Evolutionary conservation across 92 coral and sea anemone genomes (phyloP).

Genomic region (Epizoanthus stellaris): DNA sequence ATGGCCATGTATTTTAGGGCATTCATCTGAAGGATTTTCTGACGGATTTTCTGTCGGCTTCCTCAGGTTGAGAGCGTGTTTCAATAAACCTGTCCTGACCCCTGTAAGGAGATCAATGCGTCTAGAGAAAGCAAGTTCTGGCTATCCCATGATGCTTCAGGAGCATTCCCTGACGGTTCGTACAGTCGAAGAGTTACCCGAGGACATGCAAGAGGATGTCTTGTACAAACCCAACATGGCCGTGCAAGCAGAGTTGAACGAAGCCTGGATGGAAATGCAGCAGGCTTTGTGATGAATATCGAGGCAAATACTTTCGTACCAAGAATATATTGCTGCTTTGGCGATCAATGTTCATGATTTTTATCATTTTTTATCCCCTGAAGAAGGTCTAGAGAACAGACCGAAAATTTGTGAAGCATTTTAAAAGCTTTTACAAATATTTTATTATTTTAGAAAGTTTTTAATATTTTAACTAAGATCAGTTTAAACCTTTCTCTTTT

Average conservation of each 20-base stretch:
- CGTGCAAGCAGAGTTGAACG: constrained; percentile 68
- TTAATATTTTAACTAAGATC: no score
- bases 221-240: constrained; percentile 82
- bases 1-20: neutral
- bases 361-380: no score
- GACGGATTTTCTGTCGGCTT: neutral
- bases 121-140: constrained; percentile 64
- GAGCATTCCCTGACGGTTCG: constrained; percentile 73
- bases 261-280: constrained; percentile 73
- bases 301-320: neutral
- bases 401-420: no score
- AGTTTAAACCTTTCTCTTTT: no score
- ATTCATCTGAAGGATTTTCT: neutral
- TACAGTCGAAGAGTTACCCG: constrained; percentile 67
- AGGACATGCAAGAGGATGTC: constrained; percentile 60
- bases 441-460: no score
- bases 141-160: constrained; percentile 69
- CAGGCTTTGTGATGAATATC: neutral
- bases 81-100: constrained; percentile 67
- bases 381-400: no score
- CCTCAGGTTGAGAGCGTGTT: constrained; percentile 60
- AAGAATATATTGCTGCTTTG: neutral
- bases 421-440: no score
- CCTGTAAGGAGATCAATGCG: constrained; percentile 81
- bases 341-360: no score